Evolutionary conservation across 2,113 vertebrate species (phyloP).

Genomic region (Polypterus senegalus): DNA sequence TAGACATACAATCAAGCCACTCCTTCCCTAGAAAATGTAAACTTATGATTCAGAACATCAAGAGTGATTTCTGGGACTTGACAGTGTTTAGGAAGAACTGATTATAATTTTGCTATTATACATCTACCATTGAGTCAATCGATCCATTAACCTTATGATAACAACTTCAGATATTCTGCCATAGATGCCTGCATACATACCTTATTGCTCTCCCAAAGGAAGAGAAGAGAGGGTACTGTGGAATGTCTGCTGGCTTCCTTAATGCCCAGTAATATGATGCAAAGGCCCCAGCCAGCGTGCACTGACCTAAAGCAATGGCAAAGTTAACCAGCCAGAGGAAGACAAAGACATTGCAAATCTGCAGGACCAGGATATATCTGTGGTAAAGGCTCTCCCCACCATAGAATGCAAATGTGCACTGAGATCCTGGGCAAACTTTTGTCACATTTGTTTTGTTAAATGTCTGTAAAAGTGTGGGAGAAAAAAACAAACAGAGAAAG

Average conservation of each 20-base stretch:
- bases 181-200: slow-evolving; percentile 29
- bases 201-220: slow-evolving; percentile 80
- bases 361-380: slow-evolving; percentile 69
- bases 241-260: slow-evolving; percentile 78
- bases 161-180: too few relatives aligned
- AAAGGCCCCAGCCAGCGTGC: slow-evolving; percentile 86
- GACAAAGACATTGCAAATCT: slow-evolving; percentile 75
- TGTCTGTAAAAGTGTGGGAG: slow-evolving; percentile 40
- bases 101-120: too few relatives aligned
- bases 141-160: too few relatives aligned
- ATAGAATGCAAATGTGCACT: slow-evolving; percentile 83
- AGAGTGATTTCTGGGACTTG: too few relatives aligned
- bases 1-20: too few relatives aligned
- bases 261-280: slow-evolving; percentile 91
- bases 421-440: slow-evolving; percentile 64
- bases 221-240: slow-evolving; percentile 67
- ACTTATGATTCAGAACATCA: too few relatives aligned
- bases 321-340: slow-evolving; percentile 95
- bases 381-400: slow-evolving; percentile 75
- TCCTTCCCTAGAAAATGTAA: too few relatives aligned
- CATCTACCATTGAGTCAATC: too few relatives aligned
- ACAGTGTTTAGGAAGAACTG: too few relatives aligned
- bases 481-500: too few relatives aligned
- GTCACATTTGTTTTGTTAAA: slow-evolving; percentile 68
- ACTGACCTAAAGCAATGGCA: slow-evolving; percentile 79